Conservation (phyloP, 2,888 invertebrate species). For the Leptura quadrifasciata region DNA sequence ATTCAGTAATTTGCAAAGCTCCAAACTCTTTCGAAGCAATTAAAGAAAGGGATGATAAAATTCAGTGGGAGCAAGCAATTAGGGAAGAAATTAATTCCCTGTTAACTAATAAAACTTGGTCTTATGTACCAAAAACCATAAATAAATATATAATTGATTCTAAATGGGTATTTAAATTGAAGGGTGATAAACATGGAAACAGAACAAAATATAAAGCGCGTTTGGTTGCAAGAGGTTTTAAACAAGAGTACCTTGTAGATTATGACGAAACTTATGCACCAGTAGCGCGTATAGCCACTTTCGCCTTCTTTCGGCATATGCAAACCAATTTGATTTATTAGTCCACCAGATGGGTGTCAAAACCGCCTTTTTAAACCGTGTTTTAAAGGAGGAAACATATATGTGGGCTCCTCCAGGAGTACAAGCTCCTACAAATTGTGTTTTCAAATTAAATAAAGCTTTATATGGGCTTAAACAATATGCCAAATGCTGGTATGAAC, state of each 20-base stretch:
- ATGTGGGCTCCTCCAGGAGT: not conserved
- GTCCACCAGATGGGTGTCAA: conserved; percentile 7
- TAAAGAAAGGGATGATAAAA: conserved; percentile 18
- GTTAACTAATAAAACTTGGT: no score
- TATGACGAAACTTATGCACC: no score
- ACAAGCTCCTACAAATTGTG: not conserved
- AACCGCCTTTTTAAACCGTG: not conserved
- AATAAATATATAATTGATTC: no score
- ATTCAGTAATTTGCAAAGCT: not conserved
- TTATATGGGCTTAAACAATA: not conserved
- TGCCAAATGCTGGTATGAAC: not conserved
- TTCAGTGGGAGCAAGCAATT: conserved; percentile 32
- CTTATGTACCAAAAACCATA: no score
- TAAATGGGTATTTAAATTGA: conserved; percentile 4
- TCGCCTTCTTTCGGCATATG: no score
- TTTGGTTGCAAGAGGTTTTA: conserved; percentile 6
- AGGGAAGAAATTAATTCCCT: not conserved
- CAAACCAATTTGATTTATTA: not conserved
- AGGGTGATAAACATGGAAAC: not conserved
- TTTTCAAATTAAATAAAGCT: not conserved
- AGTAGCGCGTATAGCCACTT: not conserved
- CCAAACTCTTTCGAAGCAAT: conserved; percentile 22
- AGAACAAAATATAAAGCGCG: no score
- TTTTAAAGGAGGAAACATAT: not conserved
- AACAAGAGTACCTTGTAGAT: not conserved